Conservation (phyloP, 2,888 invertebrate species). For the Oscheius sp. region DNA sequence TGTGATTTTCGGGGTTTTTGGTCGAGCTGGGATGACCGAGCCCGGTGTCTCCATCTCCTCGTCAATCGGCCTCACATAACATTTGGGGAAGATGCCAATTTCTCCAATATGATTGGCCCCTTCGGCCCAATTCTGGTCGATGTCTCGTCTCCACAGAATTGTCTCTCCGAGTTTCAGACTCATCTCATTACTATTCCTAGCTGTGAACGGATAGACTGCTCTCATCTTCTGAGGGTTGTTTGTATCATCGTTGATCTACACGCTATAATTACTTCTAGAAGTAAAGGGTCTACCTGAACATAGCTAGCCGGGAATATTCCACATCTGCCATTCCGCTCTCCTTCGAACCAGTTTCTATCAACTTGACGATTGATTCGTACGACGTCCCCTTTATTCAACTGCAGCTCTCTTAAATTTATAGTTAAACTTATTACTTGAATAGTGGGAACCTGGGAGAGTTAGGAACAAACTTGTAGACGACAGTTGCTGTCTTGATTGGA, state of each 20-base stretch:
- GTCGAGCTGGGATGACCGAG: conserved; percentile 47
- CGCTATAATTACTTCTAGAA: background rate
- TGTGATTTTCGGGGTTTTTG: conserved; percentile 57
- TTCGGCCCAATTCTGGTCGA: conserved; percentile 69
- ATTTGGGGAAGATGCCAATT: conserved; percentile 68
- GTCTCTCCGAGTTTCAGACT: conserved; percentile 65
- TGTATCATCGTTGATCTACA: conserved; percentile 29
- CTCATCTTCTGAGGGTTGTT: conserved; percentile 47
- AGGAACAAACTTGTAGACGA: conserved; percentile 59
- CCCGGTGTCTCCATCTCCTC: conserved; percentile 27
- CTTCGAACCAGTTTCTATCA: conserved; percentile 70
- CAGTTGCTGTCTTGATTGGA: conserved; percentile 53
- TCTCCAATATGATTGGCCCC: conserved; percentile 64
- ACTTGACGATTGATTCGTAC: conserved; percentile 63
- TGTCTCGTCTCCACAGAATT: conserved; percentile 55
- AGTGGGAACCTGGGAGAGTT: conserved; percentile 44
- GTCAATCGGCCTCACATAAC: conserved; percentile 56
- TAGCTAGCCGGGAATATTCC: conserved; percentile 69
- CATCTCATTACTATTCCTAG: conserved; percentile 63
- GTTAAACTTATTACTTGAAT: background rate
- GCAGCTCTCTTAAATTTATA: conserved; percentile 60
- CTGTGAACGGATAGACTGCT: conserved; percentile 67
- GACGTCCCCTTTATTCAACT: conserved; percentile 67
- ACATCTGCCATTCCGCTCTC: conserved; percentile 66
- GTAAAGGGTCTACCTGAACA: conserved; percentile 57